These are phyloP conservation scores for Beris chalybata DNA, from an alignment of 2,888 invertebrate species.

Conservation along the genomic window DNA sequence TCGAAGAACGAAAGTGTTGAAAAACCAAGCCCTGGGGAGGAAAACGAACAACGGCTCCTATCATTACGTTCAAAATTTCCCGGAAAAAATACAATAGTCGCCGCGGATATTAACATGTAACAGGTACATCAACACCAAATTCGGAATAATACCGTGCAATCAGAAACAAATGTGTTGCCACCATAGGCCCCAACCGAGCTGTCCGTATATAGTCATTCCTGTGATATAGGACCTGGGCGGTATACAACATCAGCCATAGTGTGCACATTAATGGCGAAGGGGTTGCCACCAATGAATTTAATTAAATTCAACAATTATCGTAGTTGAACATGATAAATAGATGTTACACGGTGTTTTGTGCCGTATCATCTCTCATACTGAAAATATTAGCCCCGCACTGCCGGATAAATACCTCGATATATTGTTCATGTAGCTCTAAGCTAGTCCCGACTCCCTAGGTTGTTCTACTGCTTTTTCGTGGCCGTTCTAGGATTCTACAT, in stretches of 20 bases:
- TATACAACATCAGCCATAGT: not conserved
- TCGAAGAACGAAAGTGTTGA: too few relatives aligned
- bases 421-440: not conserved
- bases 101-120: constrained; percentile 5
- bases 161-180: constrained; percentile 3
- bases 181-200: constrained; percentile 10
- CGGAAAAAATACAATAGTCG: too few relatives aligned
- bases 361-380: constrained; percentile 34
- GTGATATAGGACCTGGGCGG: too few relatives aligned
- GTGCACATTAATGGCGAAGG: constrained; percentile 18
- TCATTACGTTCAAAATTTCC: too few relatives aligned
- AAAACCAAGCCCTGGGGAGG: too few relatives aligned
- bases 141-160: not conserved
- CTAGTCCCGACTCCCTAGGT: too few relatives aligned
- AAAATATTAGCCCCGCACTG: constrained; percentile 1
- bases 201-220: not conserved
- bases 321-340: constrained; percentile 41
- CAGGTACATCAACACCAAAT: constrained; percentile 12
- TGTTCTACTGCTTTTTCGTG: constrained; percentile 8
- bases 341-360: constrained; percentile 40
- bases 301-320: constrained; percentile 41
- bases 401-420: not conserved
- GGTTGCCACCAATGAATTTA: constrained; percentile 38
- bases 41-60: too few relatives aligned
- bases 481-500: constrained; percentile 6